These are phyloP conservation scores for Forbesichthys agassizii DNA, from an alignment of 2,113 vertebrate genomes.

Conservation along the genomic window DNA sequence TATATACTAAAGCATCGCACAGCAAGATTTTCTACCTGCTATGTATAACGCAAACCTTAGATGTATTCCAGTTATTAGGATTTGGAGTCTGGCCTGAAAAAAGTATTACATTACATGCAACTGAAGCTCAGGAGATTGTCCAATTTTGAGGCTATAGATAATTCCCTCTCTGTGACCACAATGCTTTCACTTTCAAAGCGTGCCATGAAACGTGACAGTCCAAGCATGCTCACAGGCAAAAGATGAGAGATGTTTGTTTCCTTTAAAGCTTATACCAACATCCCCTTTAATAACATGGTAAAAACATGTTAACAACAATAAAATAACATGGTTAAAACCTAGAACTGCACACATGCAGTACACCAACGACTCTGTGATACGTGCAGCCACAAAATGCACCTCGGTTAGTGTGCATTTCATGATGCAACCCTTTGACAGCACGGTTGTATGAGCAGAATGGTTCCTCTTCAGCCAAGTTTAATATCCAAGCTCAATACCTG, in stretches of 20 bases:
- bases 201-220: slow-evolving; percentile 2
- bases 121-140: background rate
- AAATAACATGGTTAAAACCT: slow-evolving; percentile 16
- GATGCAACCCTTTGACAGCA: slow-evolving; percentile 32
- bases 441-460: slow-evolving; percentile 25
- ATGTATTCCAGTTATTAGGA: background rate
- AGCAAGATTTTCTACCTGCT: no score
- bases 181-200: slow-evolving; percentile 1
- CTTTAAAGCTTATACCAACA: slow-evolving; percentile 8
- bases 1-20: no score
- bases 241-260: slow-evolving; percentile 4
- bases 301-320: background rate
- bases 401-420: slow-evolving; percentile 40
- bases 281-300: slow-evolving; percentile 13
- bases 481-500: slow-evolving; percentile 59
- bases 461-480: slow-evolving; percentile 40
- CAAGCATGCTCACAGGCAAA: slow-evolving; percentile 13
- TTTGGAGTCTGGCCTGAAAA: background rate
- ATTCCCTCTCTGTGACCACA: background rate
- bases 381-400: slow-evolving; percentile 23
- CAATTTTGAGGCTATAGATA: background rate
- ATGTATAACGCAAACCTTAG: no score
- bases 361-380: slow-evolving; percentile 18
- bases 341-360: slow-evolving; percentile 12
- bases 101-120: slow-evolving; percentile 7